phyloP scores from a whole-genome alignment of 1,140 invertebrate genomes.

The Lordiphosa stackelbergi region DNA sequence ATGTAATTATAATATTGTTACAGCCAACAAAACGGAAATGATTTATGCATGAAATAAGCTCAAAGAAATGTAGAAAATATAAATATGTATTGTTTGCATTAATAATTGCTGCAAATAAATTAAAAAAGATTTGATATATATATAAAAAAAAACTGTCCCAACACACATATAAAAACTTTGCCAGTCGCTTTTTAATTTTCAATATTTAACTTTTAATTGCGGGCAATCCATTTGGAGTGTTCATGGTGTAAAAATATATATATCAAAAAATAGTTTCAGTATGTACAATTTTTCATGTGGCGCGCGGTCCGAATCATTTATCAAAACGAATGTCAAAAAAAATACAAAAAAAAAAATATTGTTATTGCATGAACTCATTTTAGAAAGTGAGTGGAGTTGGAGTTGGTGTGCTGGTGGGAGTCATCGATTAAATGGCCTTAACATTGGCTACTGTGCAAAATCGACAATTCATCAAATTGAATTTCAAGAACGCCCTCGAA shows the following conservation, averaged over 20 bases:
- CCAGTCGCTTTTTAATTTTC: constrained; percentile 67
- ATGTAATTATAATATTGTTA: constrained; percentile 69
- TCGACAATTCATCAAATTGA: constrained; percentile 52
- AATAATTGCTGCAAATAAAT: constrained; percentile 74
- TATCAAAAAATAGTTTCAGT: constrained; percentile 59
- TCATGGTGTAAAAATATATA: constrained; percentile 38
- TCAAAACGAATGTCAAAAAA: constrained; percentile 35
- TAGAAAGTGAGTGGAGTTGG: constrained; percentile 56
- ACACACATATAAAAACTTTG: constrained; percentile 20
- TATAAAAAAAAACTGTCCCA: constrained; percentile 33
- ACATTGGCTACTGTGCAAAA: constrained; percentile 61
- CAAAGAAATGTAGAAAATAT: constrained; percentile 45
- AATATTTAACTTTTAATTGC: constrained; percentile 74
- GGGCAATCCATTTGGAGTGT: constrained; percentile 66
- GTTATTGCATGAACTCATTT: constrained; percentile 68
- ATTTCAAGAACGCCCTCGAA: constrained; percentile 63
- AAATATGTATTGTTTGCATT: constrained; percentile 66
- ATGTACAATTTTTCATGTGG: constrained; percentile 25
- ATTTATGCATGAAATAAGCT: constrained; percentile 69
- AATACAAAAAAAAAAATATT: constrained; percentile 38
- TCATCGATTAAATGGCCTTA: constrained; percentile 43
- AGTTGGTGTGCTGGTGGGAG: constrained; percentile 26
- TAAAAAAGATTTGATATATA: constrained; percentile 42
- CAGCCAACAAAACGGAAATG: constrained; percentile 53
- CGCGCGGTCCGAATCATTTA: constrained; percentile 51